These are phyloP conservation scores for Epicauta chinensis DNA, from an alignment of 1,140 invertebrate species.

Conservation along the genomic window DNA sequence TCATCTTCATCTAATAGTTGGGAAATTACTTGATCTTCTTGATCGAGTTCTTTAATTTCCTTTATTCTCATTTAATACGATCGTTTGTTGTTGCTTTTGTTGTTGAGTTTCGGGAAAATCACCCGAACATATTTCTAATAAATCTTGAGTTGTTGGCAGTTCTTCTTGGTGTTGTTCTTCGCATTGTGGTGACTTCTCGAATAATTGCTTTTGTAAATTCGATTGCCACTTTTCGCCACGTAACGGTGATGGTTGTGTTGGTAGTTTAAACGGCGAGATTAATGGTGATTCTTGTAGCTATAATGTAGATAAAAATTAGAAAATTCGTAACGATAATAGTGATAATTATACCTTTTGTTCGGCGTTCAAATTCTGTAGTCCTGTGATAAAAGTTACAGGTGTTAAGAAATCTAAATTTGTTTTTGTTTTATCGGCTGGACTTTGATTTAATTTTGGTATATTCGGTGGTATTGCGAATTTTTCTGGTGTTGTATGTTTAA, in stretches of 20 bases:
- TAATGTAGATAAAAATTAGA: slow-evolving; percentile 7
- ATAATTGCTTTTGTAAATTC: slow-evolving; percentile 41
- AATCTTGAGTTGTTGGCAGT: slow-evolving; percentile 30
- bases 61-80: slow-evolving; percentile 2
- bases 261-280: slow-evolving; percentile 19
- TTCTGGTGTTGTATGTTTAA: slow-evolving; percentile 20
- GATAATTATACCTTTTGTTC: slow-evolving; percentile 25
- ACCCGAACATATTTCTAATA: slow-evolving; percentile 38
- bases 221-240: slow-evolving; percentile 20
- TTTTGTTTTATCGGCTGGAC: slow-evolving; percentile 9
- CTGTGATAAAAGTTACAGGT: slow-evolving; percentile 32
- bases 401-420: slow-evolving; percentile 30
- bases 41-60: slow-evolving; percentile 32
- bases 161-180: background rate
- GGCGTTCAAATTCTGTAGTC: slow-evolving; percentile 35
- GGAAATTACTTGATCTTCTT: slow-evolving; percentile 36
- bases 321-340: slow-evolving; percentile 1
- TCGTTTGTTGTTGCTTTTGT: slow-evolving; percentile 3
- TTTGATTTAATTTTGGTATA: slow-evolving; percentile 19
- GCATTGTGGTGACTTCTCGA: slow-evolving; percentile 29
- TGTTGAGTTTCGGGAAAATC: slow-evolving; percentile 28
- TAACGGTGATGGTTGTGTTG: slow-evolving; percentile 32
- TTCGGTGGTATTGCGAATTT: slow-evolving; percentile 28
- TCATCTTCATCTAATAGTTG: slow-evolving; percentile 39
- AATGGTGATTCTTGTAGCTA: slow-evolving; percentile 8